phyloP scores from a whole-genome alignment of 2,888 invertebrate species.

The Chymomyza caudatula region DNA sequence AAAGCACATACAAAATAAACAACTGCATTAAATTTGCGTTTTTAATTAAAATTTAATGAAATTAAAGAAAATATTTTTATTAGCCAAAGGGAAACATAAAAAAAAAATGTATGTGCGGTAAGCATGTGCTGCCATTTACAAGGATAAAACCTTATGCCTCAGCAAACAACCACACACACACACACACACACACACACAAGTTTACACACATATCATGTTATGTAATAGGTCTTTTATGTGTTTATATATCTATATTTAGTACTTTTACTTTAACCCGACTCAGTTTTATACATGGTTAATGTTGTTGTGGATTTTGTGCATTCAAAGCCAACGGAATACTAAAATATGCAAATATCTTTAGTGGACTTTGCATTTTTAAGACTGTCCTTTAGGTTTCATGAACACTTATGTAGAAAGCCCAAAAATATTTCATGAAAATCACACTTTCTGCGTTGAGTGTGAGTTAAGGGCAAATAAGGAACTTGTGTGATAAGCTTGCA shows the following conservation, averaged over 20 bases:
- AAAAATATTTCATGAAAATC: background rate
- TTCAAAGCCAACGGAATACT: background rate
- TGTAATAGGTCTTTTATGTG: background rate
- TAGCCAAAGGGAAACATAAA: slow-evolving; percentile 25
- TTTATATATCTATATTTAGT: background rate
- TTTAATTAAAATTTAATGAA: slow-evolving; percentile 36
- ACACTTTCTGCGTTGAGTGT: background rate
- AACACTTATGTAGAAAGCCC: background rate
- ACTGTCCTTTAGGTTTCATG: background rate
- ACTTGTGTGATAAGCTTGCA: no score
- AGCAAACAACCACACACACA: background rate
- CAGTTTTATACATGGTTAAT: background rate
- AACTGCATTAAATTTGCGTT: slow-evolving; percentile 4
- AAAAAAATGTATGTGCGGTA: background rate
- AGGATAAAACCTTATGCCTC: background rate
- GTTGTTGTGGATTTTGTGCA: background rate
- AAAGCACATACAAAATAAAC: background rate
- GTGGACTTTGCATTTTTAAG: background rate
- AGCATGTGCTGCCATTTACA: background rate
- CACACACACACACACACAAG: background rate
- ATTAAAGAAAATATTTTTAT: slow-evolving; percentile 44
- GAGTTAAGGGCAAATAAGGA: background rate
- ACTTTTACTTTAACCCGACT: background rate
- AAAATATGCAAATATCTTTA: background rate
- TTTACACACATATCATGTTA: background rate